A percentile compares a stretch with the other conserved stretches of the same genome.
phyloP scores from a whole-genome alignment of 2,888 invertebrate species.

The Galeopsomyia nigrocyanea region DNA sequence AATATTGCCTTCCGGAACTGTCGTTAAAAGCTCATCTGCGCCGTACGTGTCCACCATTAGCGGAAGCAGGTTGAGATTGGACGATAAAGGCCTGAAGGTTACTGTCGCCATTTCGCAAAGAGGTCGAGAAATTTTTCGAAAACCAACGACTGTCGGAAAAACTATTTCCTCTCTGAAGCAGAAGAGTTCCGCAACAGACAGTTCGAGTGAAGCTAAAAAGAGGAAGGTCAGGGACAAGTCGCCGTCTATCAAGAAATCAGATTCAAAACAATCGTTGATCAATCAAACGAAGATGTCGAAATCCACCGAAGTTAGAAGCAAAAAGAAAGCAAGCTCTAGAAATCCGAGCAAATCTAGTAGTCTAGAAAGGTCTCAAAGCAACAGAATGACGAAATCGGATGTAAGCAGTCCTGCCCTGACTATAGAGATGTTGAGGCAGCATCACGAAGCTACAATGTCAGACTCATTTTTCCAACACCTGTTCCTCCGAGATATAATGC shows the following conservation, averaged over 20 bases:
- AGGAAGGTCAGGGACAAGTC: conserved; percentile 48
- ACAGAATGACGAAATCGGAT: conserved; percentile 54
- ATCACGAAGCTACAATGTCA: conserved; percentile 74
- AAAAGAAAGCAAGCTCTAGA: conserved; percentile 17
- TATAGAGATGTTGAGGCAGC: conserved; percentile 72
- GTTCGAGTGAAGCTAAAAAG: conserved; percentile 49
- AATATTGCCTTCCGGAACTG: conserved; percentile 61
- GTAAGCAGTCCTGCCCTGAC: conserved; percentile 54
- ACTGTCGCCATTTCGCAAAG: conserved; percentile 67
- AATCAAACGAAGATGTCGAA: conserved; percentile 19
- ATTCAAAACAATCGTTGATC: conserved; percentile 24
- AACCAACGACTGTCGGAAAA: conserved; percentile 52
- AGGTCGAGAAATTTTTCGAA: conserved; percentile 62
- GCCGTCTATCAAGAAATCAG: conserved; percentile 23
- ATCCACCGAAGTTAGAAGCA: conserved; percentile 11
- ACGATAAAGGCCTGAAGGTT: conserved; percentile 69
- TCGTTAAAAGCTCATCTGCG: conserved; percentile 67
- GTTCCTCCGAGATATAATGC: conserved; percentile 73
- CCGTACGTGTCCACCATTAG: conserved; percentile 63
- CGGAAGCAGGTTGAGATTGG: conserved; percentile 56
- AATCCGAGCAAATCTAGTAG: conserved; percentile 29
- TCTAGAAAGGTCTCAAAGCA: conserved; percentile 51
- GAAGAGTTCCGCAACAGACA: conserved; percentile 43
- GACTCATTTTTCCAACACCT: conserved; percentile 81
- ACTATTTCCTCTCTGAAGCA: conserved; percentile 40